Evolutionary conservation across 2,113 vertebrate genomes (phyloP).

Genomic region (Pleuronectes platessa): DNA sequence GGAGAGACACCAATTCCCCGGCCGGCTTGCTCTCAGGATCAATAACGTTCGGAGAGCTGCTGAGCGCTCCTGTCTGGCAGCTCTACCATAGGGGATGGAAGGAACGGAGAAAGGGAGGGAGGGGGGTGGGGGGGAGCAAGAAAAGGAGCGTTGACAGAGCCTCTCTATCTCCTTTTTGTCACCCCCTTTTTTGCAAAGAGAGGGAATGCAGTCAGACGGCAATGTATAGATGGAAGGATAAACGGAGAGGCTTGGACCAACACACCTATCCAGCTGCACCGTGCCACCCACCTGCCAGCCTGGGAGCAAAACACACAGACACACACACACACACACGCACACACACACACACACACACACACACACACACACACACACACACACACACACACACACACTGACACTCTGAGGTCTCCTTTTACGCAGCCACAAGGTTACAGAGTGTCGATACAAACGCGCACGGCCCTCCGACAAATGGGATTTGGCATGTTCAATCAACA

Average conservation of each 20-base stretch:
- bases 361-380: slow-evolving; percentile 48
- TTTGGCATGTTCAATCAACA: slow-evolving; percentile 81
- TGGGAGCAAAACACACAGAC: slow-evolving; percentile 23
- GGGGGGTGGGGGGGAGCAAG: slow-evolving; percentile 12
- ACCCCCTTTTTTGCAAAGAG: slow-evolving; percentile 50
- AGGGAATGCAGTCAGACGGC: slow-evolving; percentile 44
- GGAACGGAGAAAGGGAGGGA: slow-evolving; percentile 25
- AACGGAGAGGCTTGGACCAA: slow-evolving; percentile 23
- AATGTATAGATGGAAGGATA: slow-evolving; percentile 46
- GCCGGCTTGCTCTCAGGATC: slow-evolving; percentile 78
- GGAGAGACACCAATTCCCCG: slow-evolving; percentile 71
- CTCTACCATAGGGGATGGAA: slow-evolving; percentile 71
- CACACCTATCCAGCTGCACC: slow-evolving; percentile 33
- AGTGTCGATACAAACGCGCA: slow-evolving; percentile 75
- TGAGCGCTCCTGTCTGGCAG: slow-evolving; percentile 81
- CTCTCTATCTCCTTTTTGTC: slow-evolving; percentile 69
- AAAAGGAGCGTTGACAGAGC: slow-evolving; percentile 65
- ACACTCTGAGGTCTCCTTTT: slow-evolving; percentile 67
- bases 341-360: slow-evolving; percentile 15
- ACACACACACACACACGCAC: slow-evolving; percentile 48
- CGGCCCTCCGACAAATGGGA: slow-evolving; percentile 77
- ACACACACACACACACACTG: slow-evolving; percentile 38
- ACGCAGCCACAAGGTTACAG: slow-evolving; percentile 77
- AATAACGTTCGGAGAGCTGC: slow-evolving; percentile 80
- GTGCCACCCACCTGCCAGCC: slow-evolving; percentile 54